phyloP scores from a whole-genome alignment of 2,888 invertebrate genomes.

The Habroteleia sp. region DNA sequence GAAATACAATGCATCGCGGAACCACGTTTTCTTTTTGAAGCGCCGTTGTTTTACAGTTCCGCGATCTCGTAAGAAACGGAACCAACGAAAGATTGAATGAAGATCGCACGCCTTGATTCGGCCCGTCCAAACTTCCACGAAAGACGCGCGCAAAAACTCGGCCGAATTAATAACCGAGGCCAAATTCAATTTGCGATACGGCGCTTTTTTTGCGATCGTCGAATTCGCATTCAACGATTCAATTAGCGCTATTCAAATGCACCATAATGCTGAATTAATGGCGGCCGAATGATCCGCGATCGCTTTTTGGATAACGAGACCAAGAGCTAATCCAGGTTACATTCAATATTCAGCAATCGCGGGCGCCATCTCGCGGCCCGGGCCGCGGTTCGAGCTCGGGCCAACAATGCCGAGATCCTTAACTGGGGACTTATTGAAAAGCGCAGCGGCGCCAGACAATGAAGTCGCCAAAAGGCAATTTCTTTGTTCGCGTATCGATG shows the following conservation, averaged over 20 bases:
- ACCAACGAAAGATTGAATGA: too few relatives aligned
- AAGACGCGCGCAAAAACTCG: slow-evolving; percentile 5
- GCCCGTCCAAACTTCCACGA: too few relatives aligned
- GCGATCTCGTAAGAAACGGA: too few relatives aligned
- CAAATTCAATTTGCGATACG: slow-evolving; percentile 5
- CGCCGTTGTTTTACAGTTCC: too few relatives aligned
- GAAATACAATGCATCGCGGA: too few relatives aligned
- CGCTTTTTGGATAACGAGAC: slow-evolving; percentile 29
- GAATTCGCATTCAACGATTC: slow-evolving; percentile 23
- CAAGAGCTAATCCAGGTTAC: slow-evolving; percentile 52
- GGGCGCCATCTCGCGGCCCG: slow-evolving; percentile 47
- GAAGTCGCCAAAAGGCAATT: slow-evolving; percentile 63
- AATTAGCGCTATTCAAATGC: slow-evolving; percentile 30
- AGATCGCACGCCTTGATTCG: too few relatives aligned
- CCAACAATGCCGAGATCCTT: slow-evolving; percentile 63
- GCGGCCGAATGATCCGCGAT: slow-evolving; percentile 29
- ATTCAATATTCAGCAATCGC: slow-evolving; percentile 53
- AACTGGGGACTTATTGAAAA: slow-evolving; percentile 63
- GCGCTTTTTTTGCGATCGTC: not conserved
- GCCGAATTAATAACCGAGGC: slow-evolving; percentile 10
- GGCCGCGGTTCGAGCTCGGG: slow-evolving; percentile 32
- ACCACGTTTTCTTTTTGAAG: too few relatives aligned
- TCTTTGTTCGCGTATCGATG: slow-evolving; percentile 62
- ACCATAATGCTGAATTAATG: slow-evolving; percentile 36
- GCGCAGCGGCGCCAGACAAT: slow-evolving; percentile 55